Evolutionary conservation across 2,113 vertebrate genomes (phyloP).

Genomic region (Sapayoa aenigma): DNA sequence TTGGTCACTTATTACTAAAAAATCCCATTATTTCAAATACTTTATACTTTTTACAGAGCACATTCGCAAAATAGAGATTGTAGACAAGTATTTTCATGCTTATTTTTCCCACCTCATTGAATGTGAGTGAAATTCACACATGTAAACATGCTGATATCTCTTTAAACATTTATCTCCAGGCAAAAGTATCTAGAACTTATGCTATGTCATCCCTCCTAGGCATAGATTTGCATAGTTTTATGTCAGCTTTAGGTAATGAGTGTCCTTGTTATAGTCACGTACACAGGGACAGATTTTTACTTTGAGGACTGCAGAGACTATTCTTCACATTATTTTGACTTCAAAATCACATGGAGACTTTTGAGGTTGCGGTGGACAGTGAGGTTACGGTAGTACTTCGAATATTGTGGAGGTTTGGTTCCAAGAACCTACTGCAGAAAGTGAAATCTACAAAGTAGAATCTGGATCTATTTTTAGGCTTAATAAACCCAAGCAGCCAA

Average conservation of each 20-base stretch:
- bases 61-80: neutral
- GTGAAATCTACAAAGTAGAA: too few relatives aligned
- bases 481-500: too few relatives aligned
- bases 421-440: too few relatives aligned
- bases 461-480: too few relatives aligned
- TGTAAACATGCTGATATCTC: neutral
- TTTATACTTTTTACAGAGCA: neutral
- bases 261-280: neutral
- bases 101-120: neutral
- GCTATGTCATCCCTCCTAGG: neutral
- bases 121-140: neutral
- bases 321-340: neutral
- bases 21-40: neutral
- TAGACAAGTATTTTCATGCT: neutral
- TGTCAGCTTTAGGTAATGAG: neutral
- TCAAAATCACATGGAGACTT: neutral
- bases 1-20: neutral
- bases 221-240: neutral
- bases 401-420: too few relatives aligned
- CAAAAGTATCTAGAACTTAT: neutral
- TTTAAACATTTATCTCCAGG: neutral
- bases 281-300: accelerated
- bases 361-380: neutral
- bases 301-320: neutral
- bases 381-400: too few relatives aligned